Base-by-base conservation (phyloP, 2,797 vertebrate species). In the Enteromius argenteus region DNA sequence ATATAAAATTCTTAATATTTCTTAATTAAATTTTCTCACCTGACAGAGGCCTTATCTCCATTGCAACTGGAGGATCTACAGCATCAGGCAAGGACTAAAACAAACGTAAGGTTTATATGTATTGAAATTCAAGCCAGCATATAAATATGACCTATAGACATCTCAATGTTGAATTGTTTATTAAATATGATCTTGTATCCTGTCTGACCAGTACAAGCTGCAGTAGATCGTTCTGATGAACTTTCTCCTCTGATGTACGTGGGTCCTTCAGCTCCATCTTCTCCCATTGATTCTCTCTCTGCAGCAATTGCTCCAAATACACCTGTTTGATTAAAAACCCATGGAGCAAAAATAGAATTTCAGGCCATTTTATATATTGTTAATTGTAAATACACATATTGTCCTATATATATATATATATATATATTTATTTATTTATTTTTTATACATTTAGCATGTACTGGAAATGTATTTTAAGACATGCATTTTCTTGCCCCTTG, bases 221-320 rank as follows among this genome's bases (percentile, higher is more conserved):
- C 44, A 96, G 93, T 32, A 97, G 93, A 44, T 94, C 89, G 7
- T 92, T 91, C 27, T 96, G 94, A 0, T 89, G 94, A 68, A 86
- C 83, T 15, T 87, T 91, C 88, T 98, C 96, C 62, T 96, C 92
- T 73, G 94, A 90, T 0, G 92, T 91, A 81, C 94, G 94, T 85
- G 95, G 96, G 46, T 97, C 97, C 91, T 96, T 97, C 49, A 96
- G 68, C 19, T 89, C 91, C 89, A 94, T 94, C 66, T 96, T 93
- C 83, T 96, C 93, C 17, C 92, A 89, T 23, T 90, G 91, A 76
- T 92, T 89, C 89, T 97, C 94, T 87, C 92, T 95, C 87, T 93
- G 92, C 85, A 98, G 93, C 85, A 97, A 88, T 71, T 92, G 90
- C 78, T 96, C 92, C 13, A 98, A 93, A 85, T 97, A 99, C 35